Conservation (phyloP, 2,113 vertebrate species). For the Eclectus roratus region DNA sequence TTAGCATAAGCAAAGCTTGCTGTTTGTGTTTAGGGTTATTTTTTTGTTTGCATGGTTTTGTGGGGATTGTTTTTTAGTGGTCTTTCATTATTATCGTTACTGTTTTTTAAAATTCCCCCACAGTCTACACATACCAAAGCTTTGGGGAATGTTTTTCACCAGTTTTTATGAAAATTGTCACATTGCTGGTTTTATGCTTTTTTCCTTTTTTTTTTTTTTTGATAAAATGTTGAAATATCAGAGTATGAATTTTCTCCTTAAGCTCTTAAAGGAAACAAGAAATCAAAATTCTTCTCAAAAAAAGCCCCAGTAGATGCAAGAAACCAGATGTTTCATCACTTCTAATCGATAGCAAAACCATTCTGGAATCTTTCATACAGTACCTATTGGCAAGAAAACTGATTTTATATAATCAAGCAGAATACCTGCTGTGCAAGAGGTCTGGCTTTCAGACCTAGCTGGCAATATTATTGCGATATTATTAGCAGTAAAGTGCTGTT, state of each 20-base stretch:
- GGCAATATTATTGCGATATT: background rate
- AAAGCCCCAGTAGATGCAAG: background rate
- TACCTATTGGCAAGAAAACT: background rate
- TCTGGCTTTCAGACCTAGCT: background rate
- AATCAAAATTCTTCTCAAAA: background rate
- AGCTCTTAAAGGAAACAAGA: background rate
- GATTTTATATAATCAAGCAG: background rate
- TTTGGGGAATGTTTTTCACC: background rate
- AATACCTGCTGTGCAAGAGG: background rate
- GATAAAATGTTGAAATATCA: background rate
- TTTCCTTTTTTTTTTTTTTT: background rate
- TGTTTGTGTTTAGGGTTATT: too few species aligned
- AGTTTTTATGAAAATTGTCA: background rate
- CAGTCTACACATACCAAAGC: background rate
- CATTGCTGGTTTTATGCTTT: rapidly evolving
- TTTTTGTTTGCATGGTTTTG: background rate
- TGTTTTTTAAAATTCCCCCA: background rate
- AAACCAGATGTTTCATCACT: background rate
- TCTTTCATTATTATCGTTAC: background rate
- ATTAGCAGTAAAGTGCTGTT: background rate
- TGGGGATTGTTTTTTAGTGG: background rate
- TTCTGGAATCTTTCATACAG: background rate
- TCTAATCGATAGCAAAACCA: background rate
- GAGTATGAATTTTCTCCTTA: background rate
- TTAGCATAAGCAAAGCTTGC: background rate